phyloP scores from a whole-genome alignment of 1,140 invertebrate species.

The Magallana gigas region DNA sequence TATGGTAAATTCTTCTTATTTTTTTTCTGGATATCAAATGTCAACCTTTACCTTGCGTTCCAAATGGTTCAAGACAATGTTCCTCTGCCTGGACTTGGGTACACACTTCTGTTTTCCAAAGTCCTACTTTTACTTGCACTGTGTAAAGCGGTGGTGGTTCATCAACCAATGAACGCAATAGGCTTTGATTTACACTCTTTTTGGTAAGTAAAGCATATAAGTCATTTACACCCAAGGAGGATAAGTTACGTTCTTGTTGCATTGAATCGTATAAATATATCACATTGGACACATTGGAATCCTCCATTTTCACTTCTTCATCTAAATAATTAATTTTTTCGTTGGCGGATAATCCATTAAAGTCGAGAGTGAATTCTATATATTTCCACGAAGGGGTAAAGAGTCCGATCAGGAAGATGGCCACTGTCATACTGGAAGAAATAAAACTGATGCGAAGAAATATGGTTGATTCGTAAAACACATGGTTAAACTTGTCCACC shows the following conservation, averaged over 20 bases:
- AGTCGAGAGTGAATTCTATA: background rate
- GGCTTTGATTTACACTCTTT: background rate
- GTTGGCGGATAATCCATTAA: background rate
- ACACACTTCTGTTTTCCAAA: slow-evolving; percentile 1
- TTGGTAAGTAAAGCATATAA: background rate
- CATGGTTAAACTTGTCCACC: slow-evolving; percentile 16
- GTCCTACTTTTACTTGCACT: background rate
- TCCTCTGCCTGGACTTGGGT: background rate
- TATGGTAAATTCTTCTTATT: no score
- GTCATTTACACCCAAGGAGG: background rate
- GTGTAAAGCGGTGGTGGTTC: background rate
- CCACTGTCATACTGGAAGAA: background rate
- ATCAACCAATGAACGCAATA: background rate
- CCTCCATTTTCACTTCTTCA: background rate
- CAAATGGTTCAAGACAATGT: background rate
- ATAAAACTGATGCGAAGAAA: slow-evolving; percentile 3
- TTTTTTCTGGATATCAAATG: no score
- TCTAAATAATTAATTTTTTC: no score
- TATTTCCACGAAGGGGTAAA: slow-evolving; percentile 13
- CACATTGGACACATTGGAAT: background rate
- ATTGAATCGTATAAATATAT: background rate
- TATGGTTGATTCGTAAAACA: background rate
- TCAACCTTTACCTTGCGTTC: background rate
- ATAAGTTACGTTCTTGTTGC: background rate
- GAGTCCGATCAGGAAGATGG: background rate